Base-by-base conservation (phyloP, 2,113 vertebrate species). In the Atlantisia rogersi region DNA sequence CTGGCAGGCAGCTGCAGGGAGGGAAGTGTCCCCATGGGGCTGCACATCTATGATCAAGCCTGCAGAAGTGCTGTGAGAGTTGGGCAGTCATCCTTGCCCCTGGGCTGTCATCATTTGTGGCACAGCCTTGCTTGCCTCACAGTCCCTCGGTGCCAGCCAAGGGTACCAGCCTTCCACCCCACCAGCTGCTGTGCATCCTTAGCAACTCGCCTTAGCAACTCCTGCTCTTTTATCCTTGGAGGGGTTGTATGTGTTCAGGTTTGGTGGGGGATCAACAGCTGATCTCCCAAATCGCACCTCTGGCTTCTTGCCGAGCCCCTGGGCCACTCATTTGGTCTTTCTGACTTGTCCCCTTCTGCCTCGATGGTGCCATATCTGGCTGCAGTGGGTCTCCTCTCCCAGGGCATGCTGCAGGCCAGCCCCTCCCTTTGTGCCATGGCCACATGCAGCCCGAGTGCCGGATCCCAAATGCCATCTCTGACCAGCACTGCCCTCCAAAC, bases 381-480 rank as follows among this genome's bases (percentile, higher is more conserved):
- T 64, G 76, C 0, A 0, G 20, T 10, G 52, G 37, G 64, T 70
- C n/a, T 40, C 15, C 70, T 58, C n/a, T 37, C 44, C 5, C 6
- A 21, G 19, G 5, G 10, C 0, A 1, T 35, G 77, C 67, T 80
- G 58, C 77, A 68, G 39, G 35, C 21, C 68, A 67, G 71, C 53
- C 40, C 26, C 32, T n/a, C 4, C 2, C 75, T 37, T 39, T 2
- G 0, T 3, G 2, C 53, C 2, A 2, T 50, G 39, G 58, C 28
- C 58, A 4, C 32, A 26, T 0, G 1, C 17, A 90, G 50, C 56
- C 73, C 1, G 1, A 11, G 21, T 67, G 56, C 74, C 2, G 1
- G 69, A 52, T 37, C 74, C 62, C 46, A 31, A 46, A 16, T 0
- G 16, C 70, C 29, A 7, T 50, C 82, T 46, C 46, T 1, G 5